Base-by-base conservation (phyloP, 2,113 vertebrate genomes). In the Rhinoderma darwinii region DNA sequence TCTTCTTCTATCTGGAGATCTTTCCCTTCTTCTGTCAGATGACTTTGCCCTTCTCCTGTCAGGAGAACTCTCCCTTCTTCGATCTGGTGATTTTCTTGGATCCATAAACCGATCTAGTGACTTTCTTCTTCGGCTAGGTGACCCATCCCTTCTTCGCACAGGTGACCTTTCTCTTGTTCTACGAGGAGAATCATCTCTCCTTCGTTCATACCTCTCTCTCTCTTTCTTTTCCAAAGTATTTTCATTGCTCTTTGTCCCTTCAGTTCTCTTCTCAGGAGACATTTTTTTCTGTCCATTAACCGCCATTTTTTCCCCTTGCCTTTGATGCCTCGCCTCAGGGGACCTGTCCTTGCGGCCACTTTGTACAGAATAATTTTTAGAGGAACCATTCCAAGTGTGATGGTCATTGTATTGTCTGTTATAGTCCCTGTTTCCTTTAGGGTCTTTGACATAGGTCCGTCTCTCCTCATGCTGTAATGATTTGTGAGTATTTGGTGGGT, bases 371-470 rank as follows among this genome's bases (percentile, higher is more conserved):
- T 93, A 95, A 86, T 95, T 94, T 94, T 96, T 95, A 92, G 90
- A 94, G 90, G 94, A 96, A 91, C 97, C 97, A 83, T 98, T 96
- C 95, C 95, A 96, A 86, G 94, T 97, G 94, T 96, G 96, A 92
- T 95, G 95, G 54, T 95, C 95, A 39, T 90, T 96, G 93, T 94
- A 93, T 91, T 92, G 96, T 92, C 93, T 92, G 94, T 93, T 92
- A 90, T 96, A 92, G 92, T 96, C 96, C 92, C 94, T 88, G 91
- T 91, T 89, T 93, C 93, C 93, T 92, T 89, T 93, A 74, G 93
- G 91, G 85, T 94, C 93, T 89, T 84, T 95, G 90, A 85, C 90
- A 66, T 92, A 94, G 89, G 93, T 95, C 94, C 96, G 91, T 94
- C 90, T 94, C 90, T 97, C 96, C 93, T 96, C 96, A 90, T 95